Evolutionary conservation across 2,888 invertebrate species (phyloP).

Genomic region (Xylota segnis): DNA sequence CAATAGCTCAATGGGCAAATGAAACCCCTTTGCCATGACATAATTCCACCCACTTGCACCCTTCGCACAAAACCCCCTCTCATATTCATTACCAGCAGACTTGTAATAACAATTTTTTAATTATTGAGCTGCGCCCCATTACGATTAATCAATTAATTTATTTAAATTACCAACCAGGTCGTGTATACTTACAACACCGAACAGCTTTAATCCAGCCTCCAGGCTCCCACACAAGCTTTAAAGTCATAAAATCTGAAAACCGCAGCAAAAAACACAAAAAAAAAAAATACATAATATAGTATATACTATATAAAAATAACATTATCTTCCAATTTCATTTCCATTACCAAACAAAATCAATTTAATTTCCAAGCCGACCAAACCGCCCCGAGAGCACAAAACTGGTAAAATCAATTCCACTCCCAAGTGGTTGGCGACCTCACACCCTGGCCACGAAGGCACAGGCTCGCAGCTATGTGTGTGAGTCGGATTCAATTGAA

Average conservation of each 20-base stretch:
- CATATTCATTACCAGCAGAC: neutral
- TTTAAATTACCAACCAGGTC: neutral
- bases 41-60: neutral
- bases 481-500: constrained; percentile 18
- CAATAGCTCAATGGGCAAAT: too few species aligned
- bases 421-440: constrained; percentile 1
- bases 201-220: neutral
- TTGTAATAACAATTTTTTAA: neutral
- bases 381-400: neutral
- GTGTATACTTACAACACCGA: neutral
- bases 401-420: constrained; percentile 8
- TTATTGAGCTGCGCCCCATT: neutral
- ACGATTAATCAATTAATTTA: constrained; percentile 1
- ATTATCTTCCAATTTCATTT: constrained; percentile 21
- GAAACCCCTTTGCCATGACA: neutral
- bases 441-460: neutral
- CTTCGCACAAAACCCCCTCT: too few species aligned
- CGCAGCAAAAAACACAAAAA: constrained; percentile 8
- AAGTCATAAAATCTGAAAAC: constrained; percentile 19
- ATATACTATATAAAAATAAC: neutral
- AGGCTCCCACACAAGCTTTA: neutral
- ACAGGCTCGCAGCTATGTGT: constrained; percentile 1
- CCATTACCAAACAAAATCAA: constrained; percentile 34
- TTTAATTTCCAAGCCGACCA: constrained; percentile 29
- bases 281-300: too few species aligned